These are phyloP conservation scores for Parotocinclus haroldoi DNA, from an alignment of 2,797 vertebrate genomes.

Conservation along the genomic window DNA sequence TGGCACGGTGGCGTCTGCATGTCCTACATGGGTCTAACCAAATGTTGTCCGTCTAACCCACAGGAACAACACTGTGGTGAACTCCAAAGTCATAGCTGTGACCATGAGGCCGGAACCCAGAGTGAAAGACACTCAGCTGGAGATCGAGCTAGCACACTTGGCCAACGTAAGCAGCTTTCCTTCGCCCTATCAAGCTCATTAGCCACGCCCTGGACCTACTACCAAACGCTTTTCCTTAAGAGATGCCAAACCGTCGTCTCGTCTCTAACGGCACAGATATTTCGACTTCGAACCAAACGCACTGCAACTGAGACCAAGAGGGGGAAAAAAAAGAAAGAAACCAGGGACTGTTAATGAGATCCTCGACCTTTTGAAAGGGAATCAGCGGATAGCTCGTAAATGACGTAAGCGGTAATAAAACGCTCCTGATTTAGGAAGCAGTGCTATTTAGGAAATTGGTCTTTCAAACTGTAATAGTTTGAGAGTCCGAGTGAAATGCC, in stretches of 20 bases:
- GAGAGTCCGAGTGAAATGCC: too few species aligned
- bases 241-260: too few species aligned
- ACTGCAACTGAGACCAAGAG: too few species aligned
- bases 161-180: slow-evolving; percentile 84
- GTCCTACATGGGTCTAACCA: slow-evolving; percentile 4
- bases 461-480: slow-evolving; percentile 15
- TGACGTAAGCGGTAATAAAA: slow-evolving; percentile 5
- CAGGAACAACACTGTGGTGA: slow-evolving; percentile 96
- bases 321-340: too few species aligned
- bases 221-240: too few species aligned
- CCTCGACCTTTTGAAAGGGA: slow-evolving; percentile 1
- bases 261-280: too few species aligned
- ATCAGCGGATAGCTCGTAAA: background rate
- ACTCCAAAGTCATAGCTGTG: slow-evolving; percentile 97
- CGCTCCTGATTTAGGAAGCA: slow-evolving; percentile 15
- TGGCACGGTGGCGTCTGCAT: too few species aligned
- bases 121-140: slow-evolving; percentile 84
- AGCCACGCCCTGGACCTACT: too few species aligned
- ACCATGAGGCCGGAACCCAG: slow-evolving; percentile 93
- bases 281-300: too few species aligned
- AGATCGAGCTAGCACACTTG: slow-evolving; percentile 95
- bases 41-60: too few species aligned
- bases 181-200: background rate
- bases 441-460: slow-evolving; percentile 19
- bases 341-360: slow-evolving; percentile 4